These are phyloP conservation scores for Embidobia sp. DNA, from an alignment of 2,888 invertebrate species.

Conservation along the genomic window DNA sequence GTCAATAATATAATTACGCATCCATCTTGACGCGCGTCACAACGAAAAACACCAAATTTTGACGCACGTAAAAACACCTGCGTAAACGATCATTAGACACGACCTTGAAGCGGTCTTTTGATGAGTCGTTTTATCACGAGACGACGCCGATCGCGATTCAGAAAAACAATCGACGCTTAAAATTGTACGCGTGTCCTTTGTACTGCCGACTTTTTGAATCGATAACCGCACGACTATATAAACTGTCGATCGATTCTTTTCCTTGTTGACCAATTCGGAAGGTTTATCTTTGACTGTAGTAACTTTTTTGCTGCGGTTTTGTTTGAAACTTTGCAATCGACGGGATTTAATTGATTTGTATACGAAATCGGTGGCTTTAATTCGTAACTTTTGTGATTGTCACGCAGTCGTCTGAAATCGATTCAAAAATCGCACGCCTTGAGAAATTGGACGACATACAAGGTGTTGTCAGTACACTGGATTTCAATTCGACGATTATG, in stretches of 20 bases:
- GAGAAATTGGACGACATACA: background rate
- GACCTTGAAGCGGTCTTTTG: too few relatives aligned
- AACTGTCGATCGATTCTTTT: conserved; percentile 17
- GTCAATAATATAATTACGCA: too few relatives aligned
- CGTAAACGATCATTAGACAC: too few relatives aligned
- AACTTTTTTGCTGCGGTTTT: background rate
- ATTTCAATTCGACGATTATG: conserved; percentile 47
- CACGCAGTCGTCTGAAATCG: conserved; percentile 40
- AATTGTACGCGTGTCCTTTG: conserved; percentile 19
- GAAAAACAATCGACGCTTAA: conserved; percentile 21
- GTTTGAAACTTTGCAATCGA: conserved; percentile 1
- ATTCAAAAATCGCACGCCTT: conserved; percentile 39
- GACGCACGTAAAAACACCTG: too few relatives aligned
- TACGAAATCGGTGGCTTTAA: conserved; percentile 26
- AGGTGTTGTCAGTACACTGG: conserved; percentile 25
- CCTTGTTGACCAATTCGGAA: conserved; percentile 44
- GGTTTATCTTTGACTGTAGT: conserved; percentile 52
- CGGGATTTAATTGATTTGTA: conserved; percentile 13
- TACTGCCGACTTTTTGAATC: conserved; percentile 42
- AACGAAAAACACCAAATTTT: too few relatives aligned
- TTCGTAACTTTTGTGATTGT: background rate
- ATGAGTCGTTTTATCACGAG: too few relatives aligned
- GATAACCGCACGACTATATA: conserved; percentile 6
- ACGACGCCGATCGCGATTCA: conserved; percentile 5
- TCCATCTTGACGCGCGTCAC: too few relatives aligned